A percentile compares a stretch with the other conserved stretches of the same genome.
These are phyloP conservation scores for Magallana gigas DNA, from an alignment of 1,140 invertebrate species.

Conservation along the genomic window DNA sequence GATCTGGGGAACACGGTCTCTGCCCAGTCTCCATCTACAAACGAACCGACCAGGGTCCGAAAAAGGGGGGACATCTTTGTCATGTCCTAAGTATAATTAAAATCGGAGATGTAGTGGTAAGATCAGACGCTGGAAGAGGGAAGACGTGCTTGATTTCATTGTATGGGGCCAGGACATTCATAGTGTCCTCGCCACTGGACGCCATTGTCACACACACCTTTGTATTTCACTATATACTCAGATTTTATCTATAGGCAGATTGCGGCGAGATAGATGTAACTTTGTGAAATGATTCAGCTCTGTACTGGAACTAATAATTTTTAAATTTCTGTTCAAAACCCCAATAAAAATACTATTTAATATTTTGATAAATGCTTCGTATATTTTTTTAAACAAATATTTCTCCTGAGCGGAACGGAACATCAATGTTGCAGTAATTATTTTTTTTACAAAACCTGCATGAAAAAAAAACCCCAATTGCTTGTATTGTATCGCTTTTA, in stretches of 20 bases:
- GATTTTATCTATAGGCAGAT: background rate
- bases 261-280: no score
- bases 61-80: background rate
- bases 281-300: no score
- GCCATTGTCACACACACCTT: background rate
- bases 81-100: conserved; percentile 1
- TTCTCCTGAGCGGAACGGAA: no score
- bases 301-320: no score
- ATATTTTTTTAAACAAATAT: no score
- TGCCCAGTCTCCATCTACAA: background rate
- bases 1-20: background rate
- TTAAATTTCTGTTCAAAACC: no score
- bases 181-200: background rate
- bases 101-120: background rate
- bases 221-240: background rate
- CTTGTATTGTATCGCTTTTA: no score
- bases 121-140: background rate
- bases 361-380: no score
- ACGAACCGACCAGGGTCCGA: background rate
- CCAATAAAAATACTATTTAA: no score
- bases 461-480: no score
- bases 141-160: background rate
- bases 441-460: no score
- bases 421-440: no score
- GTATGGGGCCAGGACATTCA: background rate